phyloP scores from a whole-genome alignment of 2,113 vertebrate genomes.

The Spheniscus mendiculus region DNA sequence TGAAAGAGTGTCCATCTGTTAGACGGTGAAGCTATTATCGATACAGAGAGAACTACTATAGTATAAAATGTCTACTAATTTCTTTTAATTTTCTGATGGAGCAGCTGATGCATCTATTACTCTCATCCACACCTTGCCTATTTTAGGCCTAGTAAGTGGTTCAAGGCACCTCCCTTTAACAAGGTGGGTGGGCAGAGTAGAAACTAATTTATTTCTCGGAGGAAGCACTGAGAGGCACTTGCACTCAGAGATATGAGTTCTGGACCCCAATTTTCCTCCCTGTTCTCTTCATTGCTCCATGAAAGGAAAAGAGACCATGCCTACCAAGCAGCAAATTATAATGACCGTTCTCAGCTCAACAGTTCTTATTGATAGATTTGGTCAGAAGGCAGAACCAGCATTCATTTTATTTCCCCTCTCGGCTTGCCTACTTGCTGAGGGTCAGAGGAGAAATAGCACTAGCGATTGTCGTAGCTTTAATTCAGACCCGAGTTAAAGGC shows the following conservation, averaged over 20 bases:
- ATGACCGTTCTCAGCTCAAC: not conserved
- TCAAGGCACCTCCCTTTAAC: not conserved
- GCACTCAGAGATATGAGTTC: not conserved
- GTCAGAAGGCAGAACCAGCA: not conserved
- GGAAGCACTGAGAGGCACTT: not conserved
- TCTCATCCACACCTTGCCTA: not conserved
- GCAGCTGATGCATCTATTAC: not conserved
- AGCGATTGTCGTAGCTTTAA: not conserved
- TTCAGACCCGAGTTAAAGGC: not conserved
- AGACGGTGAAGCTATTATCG: not conserved
- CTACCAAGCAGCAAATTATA: not conserved
- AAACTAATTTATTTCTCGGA: not conserved
- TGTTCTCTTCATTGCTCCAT: not conserved
- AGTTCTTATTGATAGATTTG: not conserved
- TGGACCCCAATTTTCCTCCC: not conserved
- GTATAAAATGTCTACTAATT: not conserved
- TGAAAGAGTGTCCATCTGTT: not conserved
- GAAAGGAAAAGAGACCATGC: not conserved
- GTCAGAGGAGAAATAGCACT: not conserved
- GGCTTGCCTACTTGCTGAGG: not conserved
- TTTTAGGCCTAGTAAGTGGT: not conserved
- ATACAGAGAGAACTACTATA: not conserved
- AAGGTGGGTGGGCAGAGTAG: not conserved
- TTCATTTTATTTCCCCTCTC: not conserved
- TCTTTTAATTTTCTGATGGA: not conserved